A percentile compares a stretch with the other conserved stretches of the same genome.
Evolutionary conservation across 1,140 invertebrate genomes (phyloP).

Genomic region (Drosophila jambulina): DNA sequence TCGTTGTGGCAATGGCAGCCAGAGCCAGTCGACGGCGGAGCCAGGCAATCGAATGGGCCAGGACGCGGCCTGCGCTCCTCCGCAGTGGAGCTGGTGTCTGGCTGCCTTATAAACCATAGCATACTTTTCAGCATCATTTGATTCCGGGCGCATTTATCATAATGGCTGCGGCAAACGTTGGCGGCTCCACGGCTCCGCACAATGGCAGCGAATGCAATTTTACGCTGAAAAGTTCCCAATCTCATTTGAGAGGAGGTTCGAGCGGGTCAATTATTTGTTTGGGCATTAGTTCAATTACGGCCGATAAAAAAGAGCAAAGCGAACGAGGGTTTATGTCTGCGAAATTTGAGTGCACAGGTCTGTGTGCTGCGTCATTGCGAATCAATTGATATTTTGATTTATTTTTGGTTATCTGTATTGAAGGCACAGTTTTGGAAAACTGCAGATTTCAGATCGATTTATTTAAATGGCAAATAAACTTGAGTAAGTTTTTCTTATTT

Average conservation of each 20-base stretch:
- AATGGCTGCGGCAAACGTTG: conserved; percentile 50
- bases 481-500: no score
- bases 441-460: no score
- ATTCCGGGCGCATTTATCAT: conserved; percentile 74
- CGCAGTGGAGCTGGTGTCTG: conserved; percentile 11
- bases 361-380: background rate
- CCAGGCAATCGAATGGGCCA: conserved; percentile 63
- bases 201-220: conserved; percentile 70
- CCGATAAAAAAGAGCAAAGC: background rate
- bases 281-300: conserved; percentile 42
- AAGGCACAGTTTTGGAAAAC: no score
- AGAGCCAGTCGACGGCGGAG: conserved; percentile 17
- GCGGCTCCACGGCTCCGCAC: conserved; percentile 23
- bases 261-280: conserved; percentile 48
- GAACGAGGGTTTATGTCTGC: background rate
- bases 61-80: conserved; percentile 6
- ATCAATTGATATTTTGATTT: background rate
- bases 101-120: conserved; percentile 62
- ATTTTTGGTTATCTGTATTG: background rate
- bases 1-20: conserved; percentile 73
- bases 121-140: conserved; percentile 79
- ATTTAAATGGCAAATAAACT: no score
- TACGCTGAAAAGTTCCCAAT: conserved; percentile 68
- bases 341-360: background rate
- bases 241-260: conserved; percentile 54